Evolutionary conservation across 2,797 vertebrate genomes (phyloP).

Genomic region (Cercopithecus mitis): DNA sequence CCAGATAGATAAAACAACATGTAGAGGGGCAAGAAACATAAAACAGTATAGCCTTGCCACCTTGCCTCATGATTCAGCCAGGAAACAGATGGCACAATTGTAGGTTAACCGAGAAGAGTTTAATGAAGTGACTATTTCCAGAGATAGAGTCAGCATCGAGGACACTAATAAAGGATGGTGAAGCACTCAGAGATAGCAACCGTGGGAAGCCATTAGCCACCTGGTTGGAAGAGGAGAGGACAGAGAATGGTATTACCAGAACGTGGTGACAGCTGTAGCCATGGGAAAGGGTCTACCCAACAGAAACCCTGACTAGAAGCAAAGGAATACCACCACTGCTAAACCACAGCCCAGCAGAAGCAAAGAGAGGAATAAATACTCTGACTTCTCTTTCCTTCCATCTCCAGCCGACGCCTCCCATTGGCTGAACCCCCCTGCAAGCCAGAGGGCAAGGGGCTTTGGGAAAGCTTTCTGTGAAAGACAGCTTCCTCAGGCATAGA

Average conservation of each 20-base stretch:
- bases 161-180: not conserved
- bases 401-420: not conserved
- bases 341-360: not conserved
- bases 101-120: conserved; percentile 8
- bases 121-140: conserved; percentile 7
- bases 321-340: not conserved
- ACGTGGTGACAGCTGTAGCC: not conserved
- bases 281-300: not conserved
- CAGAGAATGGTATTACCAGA: not conserved
- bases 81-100: not conserved
- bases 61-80: not conserved
- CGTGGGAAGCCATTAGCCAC: not conserved
- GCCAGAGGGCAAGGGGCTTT: not conserved
- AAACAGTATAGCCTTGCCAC: not conserved
- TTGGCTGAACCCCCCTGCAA: not conserved
- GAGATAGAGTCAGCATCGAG: not conserved
- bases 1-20: not conserved
- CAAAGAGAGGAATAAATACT: not conserved
- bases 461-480: not conserved
- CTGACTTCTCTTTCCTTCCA: not conserved
- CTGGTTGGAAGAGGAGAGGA: not conserved
- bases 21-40: not conserved
- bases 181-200: not conserved
- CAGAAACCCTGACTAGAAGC: not conserved
- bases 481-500: not conserved